Percentiles rank a stretch among this genome's conserved stretches.
phyloP scores from a whole-genome alignment of 2,888 invertebrate species.

The Pachycephus smyrnensis region DNA sequence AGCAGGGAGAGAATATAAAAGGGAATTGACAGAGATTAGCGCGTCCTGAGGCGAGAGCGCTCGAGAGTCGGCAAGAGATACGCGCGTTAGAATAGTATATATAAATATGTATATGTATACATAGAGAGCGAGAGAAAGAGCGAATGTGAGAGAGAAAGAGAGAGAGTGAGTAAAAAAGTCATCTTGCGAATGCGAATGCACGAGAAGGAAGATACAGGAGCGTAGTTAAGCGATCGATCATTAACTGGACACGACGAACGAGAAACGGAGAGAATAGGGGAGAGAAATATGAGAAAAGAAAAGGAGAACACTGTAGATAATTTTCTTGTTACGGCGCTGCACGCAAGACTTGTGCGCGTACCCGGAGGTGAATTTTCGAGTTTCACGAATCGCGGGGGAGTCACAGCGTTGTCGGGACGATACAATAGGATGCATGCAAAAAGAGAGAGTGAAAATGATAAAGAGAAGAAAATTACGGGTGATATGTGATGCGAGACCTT shows the following conservation, averaged over 20 bases:
- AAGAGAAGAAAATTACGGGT: no score
- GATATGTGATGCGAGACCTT: no score
- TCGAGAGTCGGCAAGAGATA: background rate
- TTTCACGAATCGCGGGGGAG: background rate
- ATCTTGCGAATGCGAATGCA: no score
- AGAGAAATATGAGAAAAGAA: conserved; percentile 17
- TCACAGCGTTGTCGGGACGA: no score
- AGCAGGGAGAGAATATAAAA: background rate
- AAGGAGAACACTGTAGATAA: conserved; percentile 50
- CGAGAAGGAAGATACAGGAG: no score
- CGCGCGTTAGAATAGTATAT: conserved; percentile 1
- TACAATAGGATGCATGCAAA: no score
- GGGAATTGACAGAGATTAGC: background rate
- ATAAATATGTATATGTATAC: no score
- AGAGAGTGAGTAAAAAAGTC: no score
- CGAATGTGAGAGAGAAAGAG: no score
- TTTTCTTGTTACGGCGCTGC: conserved; percentile 55
- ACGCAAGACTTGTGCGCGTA: conserved; percentile 3
- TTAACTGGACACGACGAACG: background rate
- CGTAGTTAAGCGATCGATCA: no score
- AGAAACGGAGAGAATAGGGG: conserved; percentile 19
- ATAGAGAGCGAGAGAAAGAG: no score
- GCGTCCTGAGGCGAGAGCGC: background rate
- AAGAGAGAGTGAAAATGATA: no score
- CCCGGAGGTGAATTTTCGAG: background rate